Conservation (phyloP, 2,113 vertebrate genomes). For the Cyrtonyx montezumae region DNA sequence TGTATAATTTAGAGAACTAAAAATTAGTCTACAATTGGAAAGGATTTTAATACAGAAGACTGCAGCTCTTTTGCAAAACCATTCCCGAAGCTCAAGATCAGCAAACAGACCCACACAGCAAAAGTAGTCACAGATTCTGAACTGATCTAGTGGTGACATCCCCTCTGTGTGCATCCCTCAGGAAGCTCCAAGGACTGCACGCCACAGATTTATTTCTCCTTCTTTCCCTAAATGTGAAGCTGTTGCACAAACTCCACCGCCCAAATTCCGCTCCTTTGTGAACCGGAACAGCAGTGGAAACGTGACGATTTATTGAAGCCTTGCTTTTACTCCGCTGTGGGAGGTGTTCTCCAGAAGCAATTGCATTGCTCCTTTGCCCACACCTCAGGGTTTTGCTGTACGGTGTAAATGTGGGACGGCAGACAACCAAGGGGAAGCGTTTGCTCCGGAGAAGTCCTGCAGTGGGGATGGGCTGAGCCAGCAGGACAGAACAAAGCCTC, state of each 20-base stretch:
- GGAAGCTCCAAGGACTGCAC: neutral
- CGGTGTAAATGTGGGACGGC: neutral
- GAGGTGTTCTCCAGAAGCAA: neutral
- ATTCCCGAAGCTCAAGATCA: neutral
- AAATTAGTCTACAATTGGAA: neutral
- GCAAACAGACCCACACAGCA: neutral
- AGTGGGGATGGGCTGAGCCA: neutral
- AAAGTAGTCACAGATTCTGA: neutral
- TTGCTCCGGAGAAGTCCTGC: neutral
- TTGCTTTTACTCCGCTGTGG: neutral
- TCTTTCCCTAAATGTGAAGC: neutral
- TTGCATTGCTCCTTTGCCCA: neutral
- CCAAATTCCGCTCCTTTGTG: neutral
- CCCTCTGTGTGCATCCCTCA: neutral
- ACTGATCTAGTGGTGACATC: accelerated
- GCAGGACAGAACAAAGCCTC: neutral
- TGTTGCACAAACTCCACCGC: neutral
- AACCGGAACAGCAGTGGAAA: neutral
- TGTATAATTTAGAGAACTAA: neutral
- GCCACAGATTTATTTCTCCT: neutral
- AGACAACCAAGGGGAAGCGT: neutral
- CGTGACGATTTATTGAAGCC: neutral
- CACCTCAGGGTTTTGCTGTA: neutral
- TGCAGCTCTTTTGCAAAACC: neutral
- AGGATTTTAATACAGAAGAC: neutral